Conservation (phyloP, 2,888 invertebrate species). For the Chrysomela aeneicollis region DNA sequence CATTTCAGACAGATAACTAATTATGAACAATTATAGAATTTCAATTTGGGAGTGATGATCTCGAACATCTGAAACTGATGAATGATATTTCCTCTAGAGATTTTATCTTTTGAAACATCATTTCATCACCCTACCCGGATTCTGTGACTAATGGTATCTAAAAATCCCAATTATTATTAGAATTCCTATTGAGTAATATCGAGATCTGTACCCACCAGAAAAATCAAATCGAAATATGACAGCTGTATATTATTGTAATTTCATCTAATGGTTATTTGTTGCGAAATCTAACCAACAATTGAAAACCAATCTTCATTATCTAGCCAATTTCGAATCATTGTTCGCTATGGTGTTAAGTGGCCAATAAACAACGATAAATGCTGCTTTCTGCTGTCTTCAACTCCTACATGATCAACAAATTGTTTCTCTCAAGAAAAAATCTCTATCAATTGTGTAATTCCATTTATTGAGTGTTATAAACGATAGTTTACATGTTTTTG, state of each 20-base stretch:
- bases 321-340: background rate
- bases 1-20: too few species aligned
- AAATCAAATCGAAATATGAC: too few species aligned
- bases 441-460: background rate
- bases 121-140: too few species aligned
- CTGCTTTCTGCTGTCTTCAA: background rate
- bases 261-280: background rate
- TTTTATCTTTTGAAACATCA: too few species aligned
- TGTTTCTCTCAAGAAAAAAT: background rate
- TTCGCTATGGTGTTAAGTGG: constrained; percentile 2
- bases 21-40: too few species aligned
- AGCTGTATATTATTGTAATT: background rate
- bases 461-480: background rate
- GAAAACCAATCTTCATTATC: constrained; percentile 13
- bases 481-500: background rate
- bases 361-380: background rate
- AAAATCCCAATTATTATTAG: too few species aligned
- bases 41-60: too few species aligned
- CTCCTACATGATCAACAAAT: background rate
- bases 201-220: too few species aligned
- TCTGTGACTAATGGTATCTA: too few species aligned
- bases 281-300: background rate
- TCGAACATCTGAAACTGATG: too few species aligned
- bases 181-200: too few species aligned
- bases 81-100: too few species aligned